Evolutionary conservation across 1,140 invertebrate species (phyloP).

Genomic region (Diachasmimorpha longicaudata): DNA sequence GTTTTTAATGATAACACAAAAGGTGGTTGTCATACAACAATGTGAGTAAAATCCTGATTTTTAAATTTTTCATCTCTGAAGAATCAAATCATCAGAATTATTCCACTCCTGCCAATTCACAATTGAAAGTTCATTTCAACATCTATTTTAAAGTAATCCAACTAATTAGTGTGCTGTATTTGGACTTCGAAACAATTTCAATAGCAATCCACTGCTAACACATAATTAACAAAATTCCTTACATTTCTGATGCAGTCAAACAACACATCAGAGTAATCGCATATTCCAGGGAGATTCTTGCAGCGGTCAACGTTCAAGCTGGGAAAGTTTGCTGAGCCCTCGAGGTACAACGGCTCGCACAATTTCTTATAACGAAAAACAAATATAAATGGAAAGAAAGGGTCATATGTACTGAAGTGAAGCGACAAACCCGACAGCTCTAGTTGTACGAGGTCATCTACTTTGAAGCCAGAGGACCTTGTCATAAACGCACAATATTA

Average conservation of each 20-base stretch:
- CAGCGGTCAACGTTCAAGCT: slow-evolving; percentile 43
- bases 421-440: slow-evolving; percentile 2
- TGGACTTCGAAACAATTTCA: background rate
- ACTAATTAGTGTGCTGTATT: background rate
- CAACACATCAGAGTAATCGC: background rate
- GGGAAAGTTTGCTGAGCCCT: slow-evolving; percentile 46
- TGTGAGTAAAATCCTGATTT: no score
- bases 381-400: slow-evolving; percentile 36
- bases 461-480: background rate
- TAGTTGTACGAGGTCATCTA: slow-evolving; percentile 14
- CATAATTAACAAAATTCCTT: background rate
- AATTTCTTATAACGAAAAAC: slow-evolving; percentile 54
- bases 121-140: no score
- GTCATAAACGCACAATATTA: background rate
- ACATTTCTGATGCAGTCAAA: background rate
- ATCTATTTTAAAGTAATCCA: no score
- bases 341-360: slow-evolving; percentile 43
- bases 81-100: no score
- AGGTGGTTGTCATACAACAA: no score
- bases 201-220: background rate
- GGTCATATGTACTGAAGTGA: background rate
- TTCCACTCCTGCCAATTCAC: no score
- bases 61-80: no score
- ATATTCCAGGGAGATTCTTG: slow-evolving; percentile 7
- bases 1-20: no score